These are phyloP conservation scores for Proterorhinus semilunaris DNA, from an alignment of 2,113 vertebrate species.

Conservation along the genomic window DNA sequence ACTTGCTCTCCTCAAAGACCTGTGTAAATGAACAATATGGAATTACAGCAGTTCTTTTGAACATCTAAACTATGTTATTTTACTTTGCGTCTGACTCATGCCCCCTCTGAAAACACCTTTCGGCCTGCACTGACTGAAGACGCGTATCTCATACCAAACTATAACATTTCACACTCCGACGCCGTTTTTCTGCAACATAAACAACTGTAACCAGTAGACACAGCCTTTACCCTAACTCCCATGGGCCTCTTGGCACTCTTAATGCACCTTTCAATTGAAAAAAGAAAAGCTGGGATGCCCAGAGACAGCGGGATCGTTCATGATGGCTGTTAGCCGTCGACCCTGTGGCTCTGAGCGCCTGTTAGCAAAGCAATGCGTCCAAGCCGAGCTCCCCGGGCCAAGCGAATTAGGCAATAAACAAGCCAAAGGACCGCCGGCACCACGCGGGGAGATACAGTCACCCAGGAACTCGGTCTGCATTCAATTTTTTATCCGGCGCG, in stretches of 20 bases:
- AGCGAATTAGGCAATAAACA: conserved; percentile 54
- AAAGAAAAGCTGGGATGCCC: conserved; percentile 40
- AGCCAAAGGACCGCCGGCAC: conserved; percentile 22
- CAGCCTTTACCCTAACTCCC: conserved; percentile 48
- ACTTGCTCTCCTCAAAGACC: not conserved
- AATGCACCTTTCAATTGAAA: conserved; percentile 56
- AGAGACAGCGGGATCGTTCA: conserved; percentile 44
- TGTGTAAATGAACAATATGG: not conserved
- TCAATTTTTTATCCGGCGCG: conserved; percentile 20
- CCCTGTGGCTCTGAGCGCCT: conserved; percentile 39
- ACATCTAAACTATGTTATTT: not conserved
- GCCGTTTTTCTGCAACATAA: conserved; percentile 41
- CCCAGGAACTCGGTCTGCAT: conserved; percentile 12
- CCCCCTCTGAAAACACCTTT: not conserved
- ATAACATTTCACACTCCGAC: conserved; percentile 16
- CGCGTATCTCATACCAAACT: not conserved
- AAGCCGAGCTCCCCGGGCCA: conserved; percentile 31
- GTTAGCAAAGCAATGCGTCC: conserved; percentile 42
- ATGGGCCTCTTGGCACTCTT: conserved; percentile 39
- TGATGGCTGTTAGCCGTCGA: conserved; percentile 54
- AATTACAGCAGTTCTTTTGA: not conserved
- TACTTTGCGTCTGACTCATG: not conserved
- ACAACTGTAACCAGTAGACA: conserved; percentile 48
- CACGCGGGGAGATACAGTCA: conserved; percentile 28
- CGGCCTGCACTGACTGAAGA: not conserved